Evolutionary conservation across 2,113 vertebrate genomes (phyloP).

Genomic region (Tor tambroides): DNA sequence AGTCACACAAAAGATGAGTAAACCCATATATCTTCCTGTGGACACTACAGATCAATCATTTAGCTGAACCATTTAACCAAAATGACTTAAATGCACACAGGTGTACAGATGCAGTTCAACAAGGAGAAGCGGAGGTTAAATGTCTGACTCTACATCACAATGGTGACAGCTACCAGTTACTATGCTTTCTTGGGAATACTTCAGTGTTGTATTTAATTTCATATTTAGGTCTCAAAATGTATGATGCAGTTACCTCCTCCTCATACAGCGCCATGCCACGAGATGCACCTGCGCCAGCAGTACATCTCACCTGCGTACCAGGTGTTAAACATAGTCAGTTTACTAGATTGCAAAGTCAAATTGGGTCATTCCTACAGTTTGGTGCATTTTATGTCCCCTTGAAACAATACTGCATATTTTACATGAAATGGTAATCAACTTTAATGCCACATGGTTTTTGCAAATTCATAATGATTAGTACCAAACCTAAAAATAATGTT

Average conservation of each 20-base stretch:
- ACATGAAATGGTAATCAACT: no score
- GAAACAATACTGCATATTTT: no score
- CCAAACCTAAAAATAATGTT: no score
- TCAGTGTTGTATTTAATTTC: neutral
- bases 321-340: neutral
- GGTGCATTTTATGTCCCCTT: no score
- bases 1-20: conserved; percentile 30
- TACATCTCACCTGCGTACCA: conserved; percentile 83
- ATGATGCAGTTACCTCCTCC: conserved; percentile 84
- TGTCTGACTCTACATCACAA: neutral
- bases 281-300: conserved; percentile 81
- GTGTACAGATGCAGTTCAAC: neutral
- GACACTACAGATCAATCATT: neutral
- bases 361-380: no score
- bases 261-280: conserved; percentile 96
- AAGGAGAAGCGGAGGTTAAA: neutral
- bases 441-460: no score
- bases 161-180: neutral
- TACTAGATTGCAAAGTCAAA: neutral
- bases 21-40: neutral
- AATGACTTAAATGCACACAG: neutral
- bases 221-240: neutral
- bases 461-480: no score
- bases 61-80: neutral
- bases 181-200: neutral